Conservation (phyloP, 2,888 invertebrate genomes). For the Drosophila affinis region DNA sequence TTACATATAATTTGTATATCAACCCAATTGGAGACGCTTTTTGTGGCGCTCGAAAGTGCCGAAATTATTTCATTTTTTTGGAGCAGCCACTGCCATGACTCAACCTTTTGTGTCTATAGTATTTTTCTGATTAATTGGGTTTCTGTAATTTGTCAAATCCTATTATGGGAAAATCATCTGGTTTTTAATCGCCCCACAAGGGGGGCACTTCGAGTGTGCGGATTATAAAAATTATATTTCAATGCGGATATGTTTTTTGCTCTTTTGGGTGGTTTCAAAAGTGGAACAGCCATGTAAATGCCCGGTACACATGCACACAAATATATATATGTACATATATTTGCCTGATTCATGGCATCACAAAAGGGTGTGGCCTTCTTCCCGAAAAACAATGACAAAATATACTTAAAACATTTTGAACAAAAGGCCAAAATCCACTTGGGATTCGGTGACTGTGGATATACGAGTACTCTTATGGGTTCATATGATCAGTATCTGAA, state of each 20-base stretch:
- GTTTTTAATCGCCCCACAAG: neutral
- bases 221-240: conserved; percentile 62
- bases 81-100: conserved; percentile 15
- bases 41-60: conserved; percentile 13
- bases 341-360: conserved; percentile 72
- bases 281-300: conserved; percentile 70
- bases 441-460: neutral
- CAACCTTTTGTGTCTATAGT: neutral
- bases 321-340: conserved; percentile 14
- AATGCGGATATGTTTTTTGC: conserved; percentile 25
- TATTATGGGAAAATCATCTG: conserved; percentile 31
- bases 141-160: conserved; percentile 19
- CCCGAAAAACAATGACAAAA: conserved; percentile 40
- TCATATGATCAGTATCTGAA: neutral
- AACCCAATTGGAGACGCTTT: conserved; percentile 37
- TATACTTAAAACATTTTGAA: conserved; percentile 32
- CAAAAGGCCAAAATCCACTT: conserved; percentile 1
- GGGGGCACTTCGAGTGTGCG: conserved; percentile 8
- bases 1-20: conserved; percentile 26
- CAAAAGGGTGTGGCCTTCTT: conserved; percentile 66
- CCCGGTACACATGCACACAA: conserved; percentile 40
- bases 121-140: conserved; percentile 11
- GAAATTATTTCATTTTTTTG: conserved; percentile 21
- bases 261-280: conserved; percentile 53
- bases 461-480: conserved; percentile 1